A percentile compares a stretch with the other conserved stretches of the same genome.
These are phyloP conservation scores for Drosophila neotestacea DNA, from an alignment of 2,888 invertebrate species.

Conservation along the genomic window DNA sequence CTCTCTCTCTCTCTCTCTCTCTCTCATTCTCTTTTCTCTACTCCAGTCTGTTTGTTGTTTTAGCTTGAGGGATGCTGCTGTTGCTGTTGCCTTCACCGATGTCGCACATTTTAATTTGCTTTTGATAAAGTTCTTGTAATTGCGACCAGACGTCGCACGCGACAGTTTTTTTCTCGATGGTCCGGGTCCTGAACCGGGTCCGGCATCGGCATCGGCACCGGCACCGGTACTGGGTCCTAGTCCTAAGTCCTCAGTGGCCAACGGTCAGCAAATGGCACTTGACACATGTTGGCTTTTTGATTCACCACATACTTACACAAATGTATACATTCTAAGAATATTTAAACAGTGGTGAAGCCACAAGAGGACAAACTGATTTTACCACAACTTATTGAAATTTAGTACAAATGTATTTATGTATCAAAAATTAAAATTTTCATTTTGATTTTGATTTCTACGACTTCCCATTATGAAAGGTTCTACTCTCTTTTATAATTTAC, in stretches of 20 bases:
- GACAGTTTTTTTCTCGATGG: background rate
- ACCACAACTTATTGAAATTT: background rate
- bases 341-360: background rate
- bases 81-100: slow-evolving; percentile 14
- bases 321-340: no score
- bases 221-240: no score
- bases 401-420: no score
- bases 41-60: slow-evolving; percentile 9
- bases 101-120: slow-evolving; percentile 65
- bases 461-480: no score
- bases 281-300: slow-evolving; percentile 15
- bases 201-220: no score
- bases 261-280: slow-evolving; percentile 38
- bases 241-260: background rate
- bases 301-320: no score
- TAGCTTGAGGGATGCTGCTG: slow-evolving; percentile 10
- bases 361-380: no score
- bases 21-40: slow-evolving; percentile 5
- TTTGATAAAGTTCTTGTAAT: slow-evolving; percentile 69
- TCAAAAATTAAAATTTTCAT: background rate
- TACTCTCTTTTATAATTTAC: background rate
- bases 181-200: background rate
- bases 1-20: slow-evolving; percentile 5
- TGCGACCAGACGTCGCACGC: slow-evolving; percentile 46
- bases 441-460: background rate